Evolutionary conservation across 1,140 invertebrate genomes (phyloP), one percentile per base, ranked within the genome.

Genomic region (Hormaphis cornu): DNA sequence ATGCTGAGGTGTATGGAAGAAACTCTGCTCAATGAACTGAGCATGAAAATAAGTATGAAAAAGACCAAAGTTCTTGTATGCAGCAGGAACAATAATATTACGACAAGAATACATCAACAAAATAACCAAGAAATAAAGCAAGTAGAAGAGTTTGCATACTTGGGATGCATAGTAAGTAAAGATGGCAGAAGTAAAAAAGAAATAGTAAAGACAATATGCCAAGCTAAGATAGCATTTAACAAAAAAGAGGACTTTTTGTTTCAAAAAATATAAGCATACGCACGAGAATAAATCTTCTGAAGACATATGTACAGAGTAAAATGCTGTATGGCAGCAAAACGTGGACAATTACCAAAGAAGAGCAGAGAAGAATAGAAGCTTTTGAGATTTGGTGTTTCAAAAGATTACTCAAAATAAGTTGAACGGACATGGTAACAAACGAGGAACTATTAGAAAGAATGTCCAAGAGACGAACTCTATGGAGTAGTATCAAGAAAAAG

Each of bases 281-380:
- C 20, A 61, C 26, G 9, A 61, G 22, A 22, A 61, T 40, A 37
- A 61, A 42, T 22, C 30, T 61, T 7, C 20, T 61, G 18, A 66
- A 66, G 28, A 66, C 61, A 18, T 44, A 40, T 33, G 61, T 66
- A 24, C 20, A 26, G 30, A 66, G 61, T 42, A 44, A 46, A 22
- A 20, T 44, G 33, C 14, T 66, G 3, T 66, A 66, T 66, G 61
- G 61, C 9, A 66, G 37, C 37, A 73, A 75, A 54, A 72, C 74
- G 9, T 75, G 72, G 72, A 74, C 74, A 7, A 9, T 75, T 2
- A n/a, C n/a, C n/a, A n/a, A n/a, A n/a, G n/a, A n/a, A n/a, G n/a
- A n/a, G n/a, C n/a, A n/a, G n/a, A n/a, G n/a, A n/a, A n/a, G n/a
- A n/a, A n/a, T n/a, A n/a, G n/a, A n/a, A n/a, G n/a, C n/a, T n/a